A percentile compares a stretch with the other conserved stretches of the same genome.
Conservation (phyloP, 2,113 vertebrate species). For the Oryzias curvinotus region DNA sequence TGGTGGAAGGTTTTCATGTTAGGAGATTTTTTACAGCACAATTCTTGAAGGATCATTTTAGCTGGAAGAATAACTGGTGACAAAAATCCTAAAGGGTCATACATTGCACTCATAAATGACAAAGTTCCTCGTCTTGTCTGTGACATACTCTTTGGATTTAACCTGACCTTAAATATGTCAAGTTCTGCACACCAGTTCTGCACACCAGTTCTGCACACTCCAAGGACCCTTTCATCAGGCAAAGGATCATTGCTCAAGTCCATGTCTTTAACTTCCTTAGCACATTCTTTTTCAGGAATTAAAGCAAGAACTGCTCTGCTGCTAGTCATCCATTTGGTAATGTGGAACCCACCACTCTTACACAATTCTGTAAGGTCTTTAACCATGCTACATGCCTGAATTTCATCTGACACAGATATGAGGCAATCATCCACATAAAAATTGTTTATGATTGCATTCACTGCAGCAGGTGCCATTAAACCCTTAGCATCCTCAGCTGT, state of each 20-base stretch:
- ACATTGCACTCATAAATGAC: background rate
- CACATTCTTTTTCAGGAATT: background rate
- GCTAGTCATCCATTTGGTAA: constrained; percentile 8
- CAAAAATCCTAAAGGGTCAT: background rate
- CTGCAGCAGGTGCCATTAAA: too few species aligned
- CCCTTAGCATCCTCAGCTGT: too few species aligned
- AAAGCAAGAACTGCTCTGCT: fast-evolving
- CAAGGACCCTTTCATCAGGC: background rate
- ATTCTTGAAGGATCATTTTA: fast-evolving
- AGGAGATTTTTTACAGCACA: background rate
- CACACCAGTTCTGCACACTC: too few species aligned
- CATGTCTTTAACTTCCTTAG: background rate
- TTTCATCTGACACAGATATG: too few species aligned
- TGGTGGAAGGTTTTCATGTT: background rate
- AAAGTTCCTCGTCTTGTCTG: background rate
- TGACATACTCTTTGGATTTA: background rate
- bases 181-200: background rate
- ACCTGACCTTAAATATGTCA: background rate
- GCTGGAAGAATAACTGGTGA: background rate
- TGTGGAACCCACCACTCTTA: background rate
- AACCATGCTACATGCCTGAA: too few species aligned
- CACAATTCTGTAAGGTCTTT: background rate
- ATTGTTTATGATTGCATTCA: too few species aligned
- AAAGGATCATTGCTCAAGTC: background rate
- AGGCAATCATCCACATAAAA: too few species aligned